These are phyloP conservation scores for Armadillidium nasatum DNA, from an alignment of 1,140 invertebrate genomes.

Conservation along the genomic window DNA sequence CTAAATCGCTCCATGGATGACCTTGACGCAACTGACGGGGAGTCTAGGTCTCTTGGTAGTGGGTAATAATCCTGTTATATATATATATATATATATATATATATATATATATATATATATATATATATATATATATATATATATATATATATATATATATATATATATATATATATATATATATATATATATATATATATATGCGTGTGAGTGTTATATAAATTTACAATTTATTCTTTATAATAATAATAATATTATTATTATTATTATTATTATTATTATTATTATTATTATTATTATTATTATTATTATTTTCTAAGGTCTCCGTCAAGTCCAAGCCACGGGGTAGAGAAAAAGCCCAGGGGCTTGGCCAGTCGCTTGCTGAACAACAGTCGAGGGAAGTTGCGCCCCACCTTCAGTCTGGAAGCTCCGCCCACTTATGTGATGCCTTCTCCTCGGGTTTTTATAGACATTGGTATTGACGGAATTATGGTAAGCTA, in stretches of 20 bases:
- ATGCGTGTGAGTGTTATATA: too few relatives aligned
- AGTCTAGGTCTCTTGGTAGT: neutral
- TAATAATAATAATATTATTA: too few relatives aligned
- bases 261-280: too few relatives aligned
- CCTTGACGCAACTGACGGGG: conserved; percentile 11
- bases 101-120: conserved; percentile 17
- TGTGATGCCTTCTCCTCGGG: conserved; percentile 35
- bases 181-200: too few relatives aligned
- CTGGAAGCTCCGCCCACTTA: conserved; percentile 35
- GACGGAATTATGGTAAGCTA: conserved; percentile 40
- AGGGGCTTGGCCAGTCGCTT: conserved; percentile 36
- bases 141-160: conserved; percentile 18
- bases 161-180: neutral
- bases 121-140: conserved; percentile 9
- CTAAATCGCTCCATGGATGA: conserved; percentile 25
- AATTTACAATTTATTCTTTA: too few relatives aligned
- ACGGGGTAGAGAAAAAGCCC: conserved; percentile 24
- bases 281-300: neutral
- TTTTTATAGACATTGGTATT: conserved; percentile 40
- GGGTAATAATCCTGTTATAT: neutral
- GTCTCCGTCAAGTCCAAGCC: neutral
- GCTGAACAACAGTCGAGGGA: conserved; percentile 29
- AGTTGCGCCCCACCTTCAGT: conserved; percentile 38
- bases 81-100: neutral
- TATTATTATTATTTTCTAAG: neutral